phyloP scores from a whole-genome alignment of 92 coral and sea anemone genomes.

The Muricea muricata region DNA sequence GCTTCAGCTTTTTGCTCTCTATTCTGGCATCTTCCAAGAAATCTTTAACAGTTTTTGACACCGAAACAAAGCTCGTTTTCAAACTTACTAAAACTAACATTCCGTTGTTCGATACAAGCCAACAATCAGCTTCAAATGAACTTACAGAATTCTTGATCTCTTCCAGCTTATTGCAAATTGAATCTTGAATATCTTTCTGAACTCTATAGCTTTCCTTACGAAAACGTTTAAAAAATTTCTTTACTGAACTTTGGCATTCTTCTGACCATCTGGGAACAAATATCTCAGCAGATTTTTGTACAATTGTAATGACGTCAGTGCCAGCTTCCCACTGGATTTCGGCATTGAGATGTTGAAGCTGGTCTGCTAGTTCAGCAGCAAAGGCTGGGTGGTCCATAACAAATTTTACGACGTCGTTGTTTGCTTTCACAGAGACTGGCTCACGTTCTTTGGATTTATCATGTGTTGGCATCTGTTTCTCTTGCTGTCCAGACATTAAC shows the following conservation, averaged over 20 bases:
- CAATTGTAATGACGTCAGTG: background rate
- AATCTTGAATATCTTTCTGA: background rate
- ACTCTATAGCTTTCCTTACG: background rate
- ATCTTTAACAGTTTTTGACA: background rate
- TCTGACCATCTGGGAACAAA: conserved; percentile 7
- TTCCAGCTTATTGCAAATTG: too few species aligned
- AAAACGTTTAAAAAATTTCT: conserved; percentile 1
- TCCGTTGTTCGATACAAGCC: background rate
- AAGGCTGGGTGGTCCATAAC: background rate
- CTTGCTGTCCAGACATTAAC: too few species aligned
- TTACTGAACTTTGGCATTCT: background rate
- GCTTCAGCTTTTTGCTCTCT: too few species aligned
- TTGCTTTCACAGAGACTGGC: conserved; percentile 11
- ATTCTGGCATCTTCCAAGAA: background rate
- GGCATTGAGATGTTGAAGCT: background rate
- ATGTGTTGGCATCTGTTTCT: too few species aligned
- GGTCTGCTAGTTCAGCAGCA: background rate
- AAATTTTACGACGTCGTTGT: conserved; percentile 9
- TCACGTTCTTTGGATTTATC: background rate
- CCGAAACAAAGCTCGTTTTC: too few species aligned
- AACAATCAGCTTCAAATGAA: background rate
- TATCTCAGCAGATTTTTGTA: background rate
- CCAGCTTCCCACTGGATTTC: conserved; percentile 18
- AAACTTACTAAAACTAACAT: background rate
- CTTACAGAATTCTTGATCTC: background rate